phyloP scores from a whole-genome alignment of 1,140 invertebrate species.

The Caligus rogercresseyi region DNA sequence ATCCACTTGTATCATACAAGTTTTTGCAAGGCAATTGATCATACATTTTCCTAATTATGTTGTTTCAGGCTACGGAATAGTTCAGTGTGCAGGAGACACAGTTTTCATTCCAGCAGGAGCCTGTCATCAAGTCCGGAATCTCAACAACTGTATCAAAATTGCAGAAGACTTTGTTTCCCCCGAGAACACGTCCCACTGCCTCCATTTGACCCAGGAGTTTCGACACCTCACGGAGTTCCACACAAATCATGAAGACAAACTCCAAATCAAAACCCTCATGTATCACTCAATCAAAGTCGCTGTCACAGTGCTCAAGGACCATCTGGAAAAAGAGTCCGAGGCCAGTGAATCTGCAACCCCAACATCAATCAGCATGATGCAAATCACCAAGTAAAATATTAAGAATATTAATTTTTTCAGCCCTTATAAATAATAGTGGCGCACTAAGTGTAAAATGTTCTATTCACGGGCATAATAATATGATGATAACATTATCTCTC shows the following conservation, averaged over 20 bases:
- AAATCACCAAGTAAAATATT: too few species aligned
- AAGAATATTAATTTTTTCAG: too few species aligned
- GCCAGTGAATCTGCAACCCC: too few species aligned
- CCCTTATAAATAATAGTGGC: too few species aligned
- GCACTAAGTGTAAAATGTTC: too few species aligned
- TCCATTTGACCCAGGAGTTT: conserved; percentile 85
- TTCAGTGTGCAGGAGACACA: conserved; percentile 88
- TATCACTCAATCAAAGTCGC: conserved; percentile 92
- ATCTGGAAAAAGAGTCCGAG: neutral
- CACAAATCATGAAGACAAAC: conserved; percentile 87
- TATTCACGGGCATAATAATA: too few species aligned
- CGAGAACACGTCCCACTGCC: conserved; percentile 85
- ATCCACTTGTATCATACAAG: neutral
- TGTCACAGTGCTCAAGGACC: conserved; percentile 39
- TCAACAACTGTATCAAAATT: conserved; percentile 94
- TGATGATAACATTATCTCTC: too few species aligned
- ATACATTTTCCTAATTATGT: neutral
- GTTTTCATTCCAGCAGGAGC: conserved; percentile 95
- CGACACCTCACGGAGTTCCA: conserved; percentile 74
- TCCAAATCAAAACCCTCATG: conserved; percentile 95
- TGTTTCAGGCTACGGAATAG: conserved; percentile 82
- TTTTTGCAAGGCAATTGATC: neutral
- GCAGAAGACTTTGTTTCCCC: conserved; percentile 95
- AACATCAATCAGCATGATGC: too few species aligned
- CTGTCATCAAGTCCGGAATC: conserved; percentile 80